These are phyloP conservation scores for Phalloptychus januarius DNA, from an alignment of 2,797 vertebrate genomes.

Conservation along the genomic window DNA sequence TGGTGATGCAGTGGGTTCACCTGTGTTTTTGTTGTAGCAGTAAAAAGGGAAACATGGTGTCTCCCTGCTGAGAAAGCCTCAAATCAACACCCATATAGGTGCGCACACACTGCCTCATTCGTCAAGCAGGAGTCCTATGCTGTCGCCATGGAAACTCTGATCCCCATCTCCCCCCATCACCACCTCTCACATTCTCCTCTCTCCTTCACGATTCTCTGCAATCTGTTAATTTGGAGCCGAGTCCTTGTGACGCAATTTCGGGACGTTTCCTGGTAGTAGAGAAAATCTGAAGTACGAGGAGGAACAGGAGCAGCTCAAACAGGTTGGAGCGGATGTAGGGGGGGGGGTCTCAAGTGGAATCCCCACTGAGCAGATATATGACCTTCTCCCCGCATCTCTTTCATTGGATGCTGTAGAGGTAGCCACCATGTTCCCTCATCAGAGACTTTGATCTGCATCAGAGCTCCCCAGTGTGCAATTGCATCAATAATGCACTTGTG, in stretches of 20 bases:
- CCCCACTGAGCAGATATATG: constrained; percentile 11
- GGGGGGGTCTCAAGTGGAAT: constrained; percentile 17
- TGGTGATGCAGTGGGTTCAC: constrained; percentile 1
- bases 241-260: constrained; percentile 52
- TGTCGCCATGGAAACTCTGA: constrained; percentile 78
- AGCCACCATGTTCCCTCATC: constrained; percentile 56
- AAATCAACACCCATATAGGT: constrained; percentile 26
- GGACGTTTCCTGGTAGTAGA: constrained; percentile 41
- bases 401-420: constrained; percentile 20
- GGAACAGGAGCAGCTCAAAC: constrained; percentile 13
- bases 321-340: constrained; percentile 34
- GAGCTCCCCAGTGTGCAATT: constrained; percentile 45
- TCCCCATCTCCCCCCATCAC: constrained; percentile 10
- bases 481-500: constrained; percentile 74
- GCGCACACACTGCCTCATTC: constrained; percentile 21
- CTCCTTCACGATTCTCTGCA: constrained; percentile 68
- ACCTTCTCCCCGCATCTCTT: constrained; percentile 4
- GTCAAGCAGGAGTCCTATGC: constrained; percentile 68
- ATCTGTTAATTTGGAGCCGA: constrained; percentile 76
- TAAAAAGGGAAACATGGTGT: constrained; percentile 39
- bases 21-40: constrained; percentile 26
- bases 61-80: constrained; percentile 52
- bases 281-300: constrained; percentile 6
- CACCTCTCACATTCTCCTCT: constrained; percentile 46
- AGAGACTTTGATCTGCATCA: constrained; percentile 73